These are phyloP conservation scores for Oenanthe melanoleuca DNA, from an alignment of 2,113 vertebrate species.

Conservation along the genomic window DNA sequence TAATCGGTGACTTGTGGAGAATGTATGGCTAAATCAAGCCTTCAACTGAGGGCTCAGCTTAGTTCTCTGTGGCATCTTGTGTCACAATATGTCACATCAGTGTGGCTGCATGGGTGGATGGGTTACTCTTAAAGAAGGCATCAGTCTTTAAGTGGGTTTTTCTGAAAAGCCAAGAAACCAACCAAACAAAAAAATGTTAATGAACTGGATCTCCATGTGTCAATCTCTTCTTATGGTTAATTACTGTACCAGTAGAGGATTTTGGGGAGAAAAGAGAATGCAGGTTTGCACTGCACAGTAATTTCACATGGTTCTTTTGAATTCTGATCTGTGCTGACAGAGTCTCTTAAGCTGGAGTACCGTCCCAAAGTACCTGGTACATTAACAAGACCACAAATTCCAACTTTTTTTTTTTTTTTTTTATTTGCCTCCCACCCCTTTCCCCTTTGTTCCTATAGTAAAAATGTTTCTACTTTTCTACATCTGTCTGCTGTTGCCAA, in stretches of 20 bases:
- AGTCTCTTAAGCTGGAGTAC: background rate
- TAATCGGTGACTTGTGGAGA: slow-evolving; percentile 42
- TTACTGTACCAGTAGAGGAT: slow-evolving; percentile 12
- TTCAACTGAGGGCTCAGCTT: slow-evolving; percentile 14
- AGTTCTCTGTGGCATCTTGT: slow-evolving; percentile 53
- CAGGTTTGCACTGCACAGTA: background rate
- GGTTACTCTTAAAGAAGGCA: slow-evolving; percentile 25
- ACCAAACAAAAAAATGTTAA: slow-evolving; percentile 16
- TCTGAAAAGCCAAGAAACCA: slow-evolving; percentile 27
- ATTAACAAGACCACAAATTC: background rate
- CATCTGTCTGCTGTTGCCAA: slow-evolving; percentile 67
- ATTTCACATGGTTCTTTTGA: background rate
- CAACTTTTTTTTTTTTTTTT: background rate
- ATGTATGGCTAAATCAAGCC: slow-evolving; percentile 54
- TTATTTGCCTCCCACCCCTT: slow-evolving; percentile 43
- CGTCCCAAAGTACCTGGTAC: background rate
- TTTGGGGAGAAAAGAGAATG: background rate
- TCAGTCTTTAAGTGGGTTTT: background rate
- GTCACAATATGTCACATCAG: slow-evolving; percentile 62
- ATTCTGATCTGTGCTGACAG: background rate
- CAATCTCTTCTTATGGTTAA: slow-evolving; percentile 22
- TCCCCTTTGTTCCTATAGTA: slow-evolving; percentile 59
- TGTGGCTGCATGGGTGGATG: background rate
- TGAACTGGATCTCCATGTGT: slow-evolving; percentile 18
- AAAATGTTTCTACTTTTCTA: slow-evolving; percentile 71